Evolutionary conservation across 2,113 vertebrate species (phyloP).

Genomic region (Leiothrix lutea): DNA sequence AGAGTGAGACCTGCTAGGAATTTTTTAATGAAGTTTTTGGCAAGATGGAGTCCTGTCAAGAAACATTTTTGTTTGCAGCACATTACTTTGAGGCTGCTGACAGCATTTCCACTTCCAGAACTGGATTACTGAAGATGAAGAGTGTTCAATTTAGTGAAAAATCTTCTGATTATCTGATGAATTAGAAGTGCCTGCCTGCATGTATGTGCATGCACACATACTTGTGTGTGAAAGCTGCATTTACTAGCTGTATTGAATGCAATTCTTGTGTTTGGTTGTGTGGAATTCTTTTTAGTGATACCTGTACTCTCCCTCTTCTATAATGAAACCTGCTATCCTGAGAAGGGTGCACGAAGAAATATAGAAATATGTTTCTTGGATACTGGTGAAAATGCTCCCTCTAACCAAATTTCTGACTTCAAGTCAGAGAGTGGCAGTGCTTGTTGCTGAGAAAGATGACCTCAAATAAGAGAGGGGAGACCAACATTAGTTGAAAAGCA

Average conservation of each 20-base stretch:
- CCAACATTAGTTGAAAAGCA: background rate
- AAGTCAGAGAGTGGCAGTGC: background rate
- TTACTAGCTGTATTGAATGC: background rate
- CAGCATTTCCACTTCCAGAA: background rate
- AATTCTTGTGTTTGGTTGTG: background rate
- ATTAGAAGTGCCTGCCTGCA: background rate
- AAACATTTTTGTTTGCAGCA: background rate
- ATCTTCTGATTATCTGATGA: background rate
- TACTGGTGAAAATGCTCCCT: background rate
- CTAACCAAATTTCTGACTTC: background rate
- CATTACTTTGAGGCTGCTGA: background rate
- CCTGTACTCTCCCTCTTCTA: fast-evolving
- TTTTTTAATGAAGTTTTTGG: slow-evolving; percentile 11
- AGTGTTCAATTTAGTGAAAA: background rate
- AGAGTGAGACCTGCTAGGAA: background rate
- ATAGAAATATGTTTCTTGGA: background rate
- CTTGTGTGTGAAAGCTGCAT: background rate
- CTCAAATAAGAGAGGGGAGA: background rate
- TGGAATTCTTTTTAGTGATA: background rate
- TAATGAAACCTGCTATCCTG: background rate
- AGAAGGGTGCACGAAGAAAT: background rate
- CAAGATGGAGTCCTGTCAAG: background rate
- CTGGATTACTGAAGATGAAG: background rate
- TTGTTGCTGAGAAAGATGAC: background rate
- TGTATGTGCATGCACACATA: background rate